Conservation (phyloP, 2,113 vertebrate genomes). For the Agapornis roseicollis region DNA sequence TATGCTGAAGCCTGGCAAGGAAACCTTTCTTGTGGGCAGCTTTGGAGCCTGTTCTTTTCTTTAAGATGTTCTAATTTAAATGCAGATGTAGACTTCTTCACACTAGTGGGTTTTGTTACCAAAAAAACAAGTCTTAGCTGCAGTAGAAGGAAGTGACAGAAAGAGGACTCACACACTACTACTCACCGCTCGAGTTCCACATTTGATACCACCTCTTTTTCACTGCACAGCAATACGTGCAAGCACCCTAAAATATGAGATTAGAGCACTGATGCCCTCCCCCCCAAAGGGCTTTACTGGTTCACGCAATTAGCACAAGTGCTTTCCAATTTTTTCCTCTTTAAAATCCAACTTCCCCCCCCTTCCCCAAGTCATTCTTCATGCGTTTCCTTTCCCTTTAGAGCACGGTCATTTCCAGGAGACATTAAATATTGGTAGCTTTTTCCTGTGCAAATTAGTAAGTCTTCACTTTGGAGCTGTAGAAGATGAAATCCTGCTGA, state of each 20-base stretch:
- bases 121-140: constrained; percentile 9
- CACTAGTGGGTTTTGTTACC: constrained; percentile 49
- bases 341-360: background rate
- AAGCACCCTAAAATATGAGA: background rate
- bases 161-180: background rate
- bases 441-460: constrained; percentile 39
- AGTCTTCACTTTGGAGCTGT: background rate
- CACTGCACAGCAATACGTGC: background rate
- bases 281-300: background rate
- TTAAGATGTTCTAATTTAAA: constrained; percentile 76
- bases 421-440: background rate
- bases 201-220: background rate
- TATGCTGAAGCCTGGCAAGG: constrained; percentile 58
- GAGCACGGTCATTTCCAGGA: constrained; percentile 3
- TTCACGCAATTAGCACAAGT: background rate
- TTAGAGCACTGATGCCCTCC: background rate
- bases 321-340: background rate
- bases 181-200: background rate
- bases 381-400: constrained; percentile 30
- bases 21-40: constrained; percentile 52
- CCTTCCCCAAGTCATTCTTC: background rate
- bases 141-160: constrained; percentile 32
- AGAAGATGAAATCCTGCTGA: constrained; percentile 22
- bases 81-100: constrained; percentile 71
- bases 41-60: constrained; percentile 64